Evolutionary conservation across 2,113 vertebrate genomes (phyloP).

Genomic region (Amia ocellicauda): DNA sequence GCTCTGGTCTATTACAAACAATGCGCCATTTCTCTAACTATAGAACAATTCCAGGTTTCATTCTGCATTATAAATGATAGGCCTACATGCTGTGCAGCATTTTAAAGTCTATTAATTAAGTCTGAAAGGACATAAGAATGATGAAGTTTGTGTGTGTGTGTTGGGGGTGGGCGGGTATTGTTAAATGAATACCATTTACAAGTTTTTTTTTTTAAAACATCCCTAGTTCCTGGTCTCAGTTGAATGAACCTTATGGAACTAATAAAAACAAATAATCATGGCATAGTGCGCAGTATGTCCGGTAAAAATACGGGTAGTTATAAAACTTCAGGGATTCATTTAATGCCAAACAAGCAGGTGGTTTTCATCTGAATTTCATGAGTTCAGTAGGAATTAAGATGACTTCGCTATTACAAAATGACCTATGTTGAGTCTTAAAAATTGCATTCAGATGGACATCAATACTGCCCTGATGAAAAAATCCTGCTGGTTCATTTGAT

Average conservation of each 20-base stretch:
- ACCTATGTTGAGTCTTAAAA: slow-evolving; percentile 8
- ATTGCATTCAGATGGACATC: slow-evolving; percentile 7
- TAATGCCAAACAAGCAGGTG: slow-evolving; percentile 16
- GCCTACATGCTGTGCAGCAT: no score
- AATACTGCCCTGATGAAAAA: background rate
- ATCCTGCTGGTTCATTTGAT: background rate
- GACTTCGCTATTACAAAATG: slow-evolving; percentile 15
- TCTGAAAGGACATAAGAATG: background rate
- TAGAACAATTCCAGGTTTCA: no score
- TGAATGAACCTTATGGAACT: slow-evolving; percentile 3
- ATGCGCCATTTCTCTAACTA: no score
- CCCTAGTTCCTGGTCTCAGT: background rate
- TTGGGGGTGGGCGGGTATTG: background rate
- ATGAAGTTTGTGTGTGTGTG: background rate
- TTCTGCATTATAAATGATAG: no score
- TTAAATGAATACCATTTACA: background rate
- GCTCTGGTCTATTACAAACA: no score
- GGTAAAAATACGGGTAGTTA: slow-evolving; percentile 10
- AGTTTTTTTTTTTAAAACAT: background rate
- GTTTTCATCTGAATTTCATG: slow-evolving; percentile 20
- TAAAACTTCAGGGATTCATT: slow-evolving; percentile 11
- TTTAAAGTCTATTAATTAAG: background rate
- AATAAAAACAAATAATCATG: background rate
- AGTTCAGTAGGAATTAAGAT: slow-evolving; percentile 12
- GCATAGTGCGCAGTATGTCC: slow-evolving; percentile 1